phyloP scores from a whole-genome alignment of 2,797 vertebrate genomes.

The Gadopsis marmoratus region DNA sequence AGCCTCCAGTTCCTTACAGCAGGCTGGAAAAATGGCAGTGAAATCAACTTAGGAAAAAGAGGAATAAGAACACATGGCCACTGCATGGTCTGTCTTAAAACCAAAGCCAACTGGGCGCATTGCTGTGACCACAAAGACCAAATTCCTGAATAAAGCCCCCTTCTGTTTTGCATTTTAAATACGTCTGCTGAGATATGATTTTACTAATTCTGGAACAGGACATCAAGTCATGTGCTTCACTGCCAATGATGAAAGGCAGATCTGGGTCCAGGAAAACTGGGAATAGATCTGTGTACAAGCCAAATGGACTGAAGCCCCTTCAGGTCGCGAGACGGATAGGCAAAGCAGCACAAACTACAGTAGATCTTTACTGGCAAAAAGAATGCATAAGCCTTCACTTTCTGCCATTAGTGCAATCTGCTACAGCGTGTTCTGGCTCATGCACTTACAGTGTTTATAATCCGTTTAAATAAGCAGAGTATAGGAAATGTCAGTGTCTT shows the following conservation, averaged over 20 bases:
- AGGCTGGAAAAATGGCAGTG: slow-evolving; percentile 28
- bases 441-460: background rate
- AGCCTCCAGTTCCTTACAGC: slow-evolving; percentile 44
- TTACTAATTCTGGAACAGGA: slow-evolving; percentile 31
- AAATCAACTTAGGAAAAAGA: slow-evolving; percentile 21
- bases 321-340: slow-evolving; percentile 19
- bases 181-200: slow-evolving; percentile 22
- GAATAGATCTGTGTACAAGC: slow-evolving; percentile 30
- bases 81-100: slow-evolving; percentile 15
- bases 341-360: slow-evolving; percentile 15
- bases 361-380: slow-evolving; percentile 5
- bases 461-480: slow-evolving; percentile 14
- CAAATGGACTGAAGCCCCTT: slow-evolving; percentile 36
- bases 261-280: slow-evolving; percentile 17
- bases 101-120: slow-evolving; percentile 18
- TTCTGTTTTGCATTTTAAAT: slow-evolving; percentile 26
- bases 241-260: slow-evolving; percentile 41
- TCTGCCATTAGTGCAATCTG: slow-evolving; percentile 25
- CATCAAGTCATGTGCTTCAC: slow-evolving; percentile 1
- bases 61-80: slow-evolving; percentile 14
- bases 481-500: background rate
- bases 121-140: slow-evolving; percentile 14
- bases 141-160: background rate
- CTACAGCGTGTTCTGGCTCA: slow-evolving; percentile 9
- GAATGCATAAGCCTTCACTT: background rate